Evolutionary conservation across 2,888 invertebrate species (phyloP), one percentile per base, ranked within the genome.

Genomic region (Apotomis betuletana): DNA sequence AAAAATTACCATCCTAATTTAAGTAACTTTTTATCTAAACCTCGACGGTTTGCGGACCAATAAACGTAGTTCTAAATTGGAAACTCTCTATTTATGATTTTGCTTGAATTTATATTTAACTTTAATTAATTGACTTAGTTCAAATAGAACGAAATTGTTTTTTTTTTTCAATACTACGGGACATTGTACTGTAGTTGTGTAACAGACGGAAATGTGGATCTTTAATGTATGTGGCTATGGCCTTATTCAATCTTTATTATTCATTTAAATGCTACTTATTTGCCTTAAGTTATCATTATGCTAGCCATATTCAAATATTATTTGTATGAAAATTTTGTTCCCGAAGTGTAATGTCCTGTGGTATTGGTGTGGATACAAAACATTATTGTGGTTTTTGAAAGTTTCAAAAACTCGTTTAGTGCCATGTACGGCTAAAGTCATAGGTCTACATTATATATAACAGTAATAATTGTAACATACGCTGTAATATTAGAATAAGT

Each of bases 401-500:
- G 75, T 77, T 80, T 75, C 73, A 75, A 59, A 64, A 76, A 78
- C 81, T 80, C 77, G 78, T 80, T 78, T 79, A 80, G 87, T 88
- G 90, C 89, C 90, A 89, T 89, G 80, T 77, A 78, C 77, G 85
- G 85, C 83, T 84, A 70, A 82, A 86, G 88, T 88, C 86, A 88
- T 87, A 81, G 81, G 72, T 78, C 61, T 67, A 71, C 80, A 74
- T 78, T 78, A 76, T 81, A 79, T 76, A 75, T 80, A 79, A 79
- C 77, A 77, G 76, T 80, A 79, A 72, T 75, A 55, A 75, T 75
- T 82, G 78, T 81, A 82, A 80, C 79, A 79, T 83, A 83, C 46
- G 49, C 60, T 73, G 69, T 77, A 75, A 75, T 78, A 74, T 82
- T 85, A 86, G 82, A 83, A 85, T 91, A 88, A 90, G 90, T 90